These are phyloP conservation scores for Terebella lapidaria DNA, from an alignment of 2,888 invertebrate species.

Conservation along the genomic window DNA sequence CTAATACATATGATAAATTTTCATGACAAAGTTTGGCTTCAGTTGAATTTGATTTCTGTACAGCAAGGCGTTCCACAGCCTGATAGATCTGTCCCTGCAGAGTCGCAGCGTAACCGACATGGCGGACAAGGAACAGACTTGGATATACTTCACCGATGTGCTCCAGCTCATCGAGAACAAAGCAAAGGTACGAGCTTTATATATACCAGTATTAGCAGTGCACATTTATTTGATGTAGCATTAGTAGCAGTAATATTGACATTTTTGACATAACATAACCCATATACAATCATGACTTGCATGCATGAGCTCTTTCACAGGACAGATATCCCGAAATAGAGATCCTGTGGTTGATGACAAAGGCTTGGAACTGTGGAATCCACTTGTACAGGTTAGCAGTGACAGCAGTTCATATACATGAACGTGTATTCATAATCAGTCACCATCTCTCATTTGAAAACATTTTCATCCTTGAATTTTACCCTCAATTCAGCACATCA, in stretches of 20 bases:
- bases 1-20: too few relatives aligned
- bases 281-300: too few relatives aligned
- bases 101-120: constrained; percentile 23
- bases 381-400: constrained; percentile 38
- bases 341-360: constrained; percentile 49
- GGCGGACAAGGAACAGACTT: constrained; percentile 35
- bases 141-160: constrained; percentile 39
- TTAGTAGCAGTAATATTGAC: too few relatives aligned
- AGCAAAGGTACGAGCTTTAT: constrained; percentile 28
- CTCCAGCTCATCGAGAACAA: constrained; percentile 35
- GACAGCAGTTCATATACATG: too few relatives aligned
- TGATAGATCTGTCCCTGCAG: constrained; percentile 37
- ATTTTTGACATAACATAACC: too few relatives aligned
- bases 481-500: background rate
- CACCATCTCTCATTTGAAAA: too few relatives aligned
- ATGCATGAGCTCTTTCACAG: constrained; percentile 23
- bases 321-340: constrained; percentile 46
- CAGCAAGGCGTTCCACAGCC: constrained; percentile 43
- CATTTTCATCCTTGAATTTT: too few relatives aligned
- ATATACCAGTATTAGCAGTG: too few relatives aligned
- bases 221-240: too few relatives aligned
- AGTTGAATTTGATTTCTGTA: constrained; percentile 7
- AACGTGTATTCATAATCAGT: too few relatives aligned
- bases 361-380: constrained; percentile 50
- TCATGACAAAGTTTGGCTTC: too few relatives aligned